Evolutionary conservation across 2,888 invertebrate genomes (phyloP).

Genomic region (Melangyna quadrimaculata): DNA sequence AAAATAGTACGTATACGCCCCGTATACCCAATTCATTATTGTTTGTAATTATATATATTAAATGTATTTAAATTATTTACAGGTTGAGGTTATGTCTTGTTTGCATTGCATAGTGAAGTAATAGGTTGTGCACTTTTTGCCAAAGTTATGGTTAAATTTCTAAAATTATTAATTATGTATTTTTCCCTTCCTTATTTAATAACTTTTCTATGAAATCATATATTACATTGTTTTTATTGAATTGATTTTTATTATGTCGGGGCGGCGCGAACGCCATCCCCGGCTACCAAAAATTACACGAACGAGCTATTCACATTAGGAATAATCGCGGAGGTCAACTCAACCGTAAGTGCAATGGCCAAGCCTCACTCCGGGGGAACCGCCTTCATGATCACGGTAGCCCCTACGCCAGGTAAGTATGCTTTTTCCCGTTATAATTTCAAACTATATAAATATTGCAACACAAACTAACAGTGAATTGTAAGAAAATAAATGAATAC

Average conservation of each 20-base stretch:
- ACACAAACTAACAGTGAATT: background rate
- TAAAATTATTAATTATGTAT: too few relatives aligned
- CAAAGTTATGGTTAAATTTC: too few relatives aligned
- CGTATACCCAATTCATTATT: background rate
- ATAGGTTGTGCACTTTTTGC: too few relatives aligned
- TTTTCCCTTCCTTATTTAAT: too few relatives aligned
- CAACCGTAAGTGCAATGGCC: slow-evolving; percentile 50
- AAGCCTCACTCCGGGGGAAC: slow-evolving; percentile 59
- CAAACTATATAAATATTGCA: background rate
- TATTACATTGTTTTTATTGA: too few relatives aligned
- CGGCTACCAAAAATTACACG: slow-evolving; percentile 63
- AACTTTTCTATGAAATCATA: too few relatives aligned
- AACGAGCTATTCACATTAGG: slow-evolving; percentile 61
- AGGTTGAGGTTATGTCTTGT: too few relatives aligned
- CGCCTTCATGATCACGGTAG: slow-evolving; percentile 59
- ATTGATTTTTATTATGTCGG: slow-evolving; percentile 19
- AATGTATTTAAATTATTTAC: too few relatives aligned
- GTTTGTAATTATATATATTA: too few relatives aligned
- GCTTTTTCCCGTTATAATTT: slow-evolving; percentile 16
- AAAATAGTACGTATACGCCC: background rate
- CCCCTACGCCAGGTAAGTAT: slow-evolving; percentile 65
- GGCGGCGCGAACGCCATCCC: slow-evolving; percentile 63
- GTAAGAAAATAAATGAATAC: background rate
- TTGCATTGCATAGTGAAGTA: too few relatives aligned
- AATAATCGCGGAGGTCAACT: slow-evolving; percentile 59